A percentile compares a stretch with the other conserved stretches of the same genome.
Evolutionary conservation across 1,140 invertebrate genomes (phyloP).

Genomic region (Pentalonia nigronervosa): DNA sequence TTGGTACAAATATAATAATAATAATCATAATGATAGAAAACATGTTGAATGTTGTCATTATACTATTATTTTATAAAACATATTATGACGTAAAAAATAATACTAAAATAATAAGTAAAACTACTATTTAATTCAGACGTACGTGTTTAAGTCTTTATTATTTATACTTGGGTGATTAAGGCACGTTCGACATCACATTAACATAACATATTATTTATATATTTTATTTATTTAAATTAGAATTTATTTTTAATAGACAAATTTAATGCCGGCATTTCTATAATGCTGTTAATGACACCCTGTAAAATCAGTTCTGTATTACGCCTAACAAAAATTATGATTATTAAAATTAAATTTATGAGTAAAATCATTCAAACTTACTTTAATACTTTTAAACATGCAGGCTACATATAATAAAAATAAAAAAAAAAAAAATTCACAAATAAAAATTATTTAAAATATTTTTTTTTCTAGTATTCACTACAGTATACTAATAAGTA

Average conservation of each 20-base stretch:
- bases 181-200: conserved; percentile 53
- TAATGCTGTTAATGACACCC: conserved; percentile 50
- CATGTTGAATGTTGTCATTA: conserved; percentile 18
- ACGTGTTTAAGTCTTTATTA: conserved; percentile 44
- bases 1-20: conserved; percentile 52
- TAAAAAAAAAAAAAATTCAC: not conserved
- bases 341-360: conserved; percentile 18
- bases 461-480: not conserved
- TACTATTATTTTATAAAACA: conserved; percentile 18
- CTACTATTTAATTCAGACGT: conserved; percentile 33
- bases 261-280: conserved; percentile 18
- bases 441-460: conserved; percentile 28
- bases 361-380: conserved; percentile 38
- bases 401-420: not conserved
- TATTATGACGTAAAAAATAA: not conserved
- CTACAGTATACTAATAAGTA: conserved; percentile 36
- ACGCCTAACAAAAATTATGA: conserved; percentile 34
- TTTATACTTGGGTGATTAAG: conserved; percentile 44
- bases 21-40: conserved; percentile 26
- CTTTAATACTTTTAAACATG: conserved; percentile 41
- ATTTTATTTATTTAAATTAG: conserved; percentile 17
- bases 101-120: conserved; percentile 40
- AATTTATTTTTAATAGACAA: conserved; percentile 40
- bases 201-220: conserved; percentile 9
- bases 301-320: conserved; percentile 56